Base-by-base conservation (phyloP, 2,113 vertebrate genomes). In the Oncorhynchus mykiss region DNA sequence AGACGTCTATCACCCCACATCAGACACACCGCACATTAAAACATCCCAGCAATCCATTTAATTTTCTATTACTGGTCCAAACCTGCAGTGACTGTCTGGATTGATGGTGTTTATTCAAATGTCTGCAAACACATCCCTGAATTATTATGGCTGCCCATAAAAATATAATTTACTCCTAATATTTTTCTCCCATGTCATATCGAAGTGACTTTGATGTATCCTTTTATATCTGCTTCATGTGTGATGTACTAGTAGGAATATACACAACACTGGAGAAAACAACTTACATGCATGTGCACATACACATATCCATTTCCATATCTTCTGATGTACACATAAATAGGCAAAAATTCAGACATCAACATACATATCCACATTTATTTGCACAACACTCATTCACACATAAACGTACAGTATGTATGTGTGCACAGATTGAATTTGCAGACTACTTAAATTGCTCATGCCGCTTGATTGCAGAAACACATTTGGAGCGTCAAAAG, bases 151-250 rank as follows among this genome's bases (percentile, higher is more conserved):
- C 68, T 48, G 31, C n/a, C 70, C 67, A 73, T 70, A 71, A 82
- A 86, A 85, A 85, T 76, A 85, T 86, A 20, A 89, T 84, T 88
- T 80, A 83, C 79, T 75, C 74, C 72, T 83, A 81, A 82, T 88
- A 69, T 85, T 69, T 51, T 72, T 31, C 64, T 67, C 66, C 62
- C 72, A 75, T 59, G 67, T 77, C 74, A 78, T 73, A 71, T 78
- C 69, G 69, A 72, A 65, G 9, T 59, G 70, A 22, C n/a, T 78
- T 73, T 39, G 67, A 73, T 83, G 73, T 70, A 76, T 81, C 72
- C 68, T 49, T 64, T 62, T 80, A 73, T 72, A 64, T 54, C 48
- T 25, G 13, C 62, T 84, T 65, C 49, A 76, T 67, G 70, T 81
- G 62, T 60, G 31, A 68, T 62, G 49, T 6, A 25, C 60, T 62